Conservation (phyloP, 1,140 invertebrate genomes). For the Zaprionus capensis region DNA sequence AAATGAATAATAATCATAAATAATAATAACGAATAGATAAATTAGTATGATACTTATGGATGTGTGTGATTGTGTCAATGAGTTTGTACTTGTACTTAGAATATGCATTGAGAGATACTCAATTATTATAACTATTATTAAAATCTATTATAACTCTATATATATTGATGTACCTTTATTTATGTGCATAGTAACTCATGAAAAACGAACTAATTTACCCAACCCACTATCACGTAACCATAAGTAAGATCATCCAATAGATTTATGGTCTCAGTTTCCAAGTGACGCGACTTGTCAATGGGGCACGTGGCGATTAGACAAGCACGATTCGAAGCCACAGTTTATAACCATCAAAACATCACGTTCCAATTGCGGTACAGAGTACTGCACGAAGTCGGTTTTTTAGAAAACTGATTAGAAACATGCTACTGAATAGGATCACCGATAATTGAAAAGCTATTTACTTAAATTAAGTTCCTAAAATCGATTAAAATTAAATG, state of each 20-base stretch:
- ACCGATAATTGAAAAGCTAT: not conserved
- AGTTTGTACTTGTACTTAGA: not conserved
- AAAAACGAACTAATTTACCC: not conserved
- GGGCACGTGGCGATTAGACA: constrained; percentile 42
- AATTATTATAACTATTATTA: too few species aligned
- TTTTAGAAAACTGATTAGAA: constrained; percentile 2
- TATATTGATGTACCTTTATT: constrained; percentile 2
- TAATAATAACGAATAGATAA: constrained; percentile 13
- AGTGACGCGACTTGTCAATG: constrained; percentile 3
- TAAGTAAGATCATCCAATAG: not conserved
- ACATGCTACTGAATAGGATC: not conserved
- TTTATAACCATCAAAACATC: constrained; percentile 24
- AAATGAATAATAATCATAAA: constrained; percentile 34
- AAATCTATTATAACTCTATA: not conserved
- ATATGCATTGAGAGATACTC: constrained; percentile 6
- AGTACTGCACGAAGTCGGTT: not conserved
- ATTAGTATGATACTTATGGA: not conserved
- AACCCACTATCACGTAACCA: not conserved
- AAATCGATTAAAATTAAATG: not conserved
- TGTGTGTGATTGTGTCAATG: not conserved
- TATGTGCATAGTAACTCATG: not conserved
- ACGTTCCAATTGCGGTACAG: constrained; percentile 24
- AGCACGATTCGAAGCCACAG: constrained; percentile 11
- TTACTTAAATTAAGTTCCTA: not conserved
- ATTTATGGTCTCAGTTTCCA: constrained; percentile 1